Conservation (phyloP, 2,797 vertebrate genomes). For the Spondyliosoma cantharus region DNA sequence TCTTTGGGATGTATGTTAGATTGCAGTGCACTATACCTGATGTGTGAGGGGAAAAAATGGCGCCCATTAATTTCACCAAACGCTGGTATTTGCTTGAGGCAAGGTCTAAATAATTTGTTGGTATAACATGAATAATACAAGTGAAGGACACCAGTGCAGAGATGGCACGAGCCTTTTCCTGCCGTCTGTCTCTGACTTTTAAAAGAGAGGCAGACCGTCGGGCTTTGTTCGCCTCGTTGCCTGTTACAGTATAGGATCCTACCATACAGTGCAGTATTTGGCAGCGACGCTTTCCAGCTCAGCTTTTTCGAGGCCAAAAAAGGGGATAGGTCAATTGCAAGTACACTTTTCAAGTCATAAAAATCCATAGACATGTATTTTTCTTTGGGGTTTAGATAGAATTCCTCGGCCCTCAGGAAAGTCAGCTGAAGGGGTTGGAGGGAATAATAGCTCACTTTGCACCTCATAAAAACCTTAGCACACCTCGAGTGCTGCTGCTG, state of each 20-base stretch:
- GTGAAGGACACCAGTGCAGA: slow-evolving; percentile 26
- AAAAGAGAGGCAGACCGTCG: slow-evolving; percentile 25
- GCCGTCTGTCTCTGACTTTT: slow-evolving; percentile 22
- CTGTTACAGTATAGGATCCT: slow-evolving; percentile 13
- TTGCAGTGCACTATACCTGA: slow-evolving; percentile 13
- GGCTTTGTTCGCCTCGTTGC: slow-evolving; percentile 52
- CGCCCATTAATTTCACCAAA: slow-evolving; percentile 36
- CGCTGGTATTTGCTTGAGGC: slow-evolving; percentile 12
- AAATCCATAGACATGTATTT: slow-evolving; percentile 74
- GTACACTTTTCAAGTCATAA: slow-evolving; percentile 80
- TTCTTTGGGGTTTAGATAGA: slow-evolving; percentile 64
- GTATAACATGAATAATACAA: slow-evolving; percentile 59
- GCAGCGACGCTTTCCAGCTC: slow-evolving; percentile 47
- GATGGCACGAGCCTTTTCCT: slow-evolving; percentile 1
- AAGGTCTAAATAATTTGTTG: slow-evolving; percentile 63
- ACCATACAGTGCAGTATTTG: slow-evolving; percentile 42
- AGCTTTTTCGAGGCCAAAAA: slow-evolving; percentile 54
- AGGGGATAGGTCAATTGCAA: slow-evolving; percentile 73
- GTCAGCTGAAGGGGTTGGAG: slow-evolving; percentile 48
- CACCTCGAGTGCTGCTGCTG: slow-evolving; percentile 62
- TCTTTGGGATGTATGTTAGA: slow-evolving; percentile 8
- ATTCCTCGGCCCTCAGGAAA: slow-evolving; percentile 54
- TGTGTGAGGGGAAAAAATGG: neutral
- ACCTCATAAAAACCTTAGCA: slow-evolving; percentile 80
- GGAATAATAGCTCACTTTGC: slow-evolving; percentile 78